Percentiles rank a stretch among this genome's conserved stretches.
Conservation (phyloP, 2,888 invertebrate genomes). For the Didymodactylos carnosus region DNA sequence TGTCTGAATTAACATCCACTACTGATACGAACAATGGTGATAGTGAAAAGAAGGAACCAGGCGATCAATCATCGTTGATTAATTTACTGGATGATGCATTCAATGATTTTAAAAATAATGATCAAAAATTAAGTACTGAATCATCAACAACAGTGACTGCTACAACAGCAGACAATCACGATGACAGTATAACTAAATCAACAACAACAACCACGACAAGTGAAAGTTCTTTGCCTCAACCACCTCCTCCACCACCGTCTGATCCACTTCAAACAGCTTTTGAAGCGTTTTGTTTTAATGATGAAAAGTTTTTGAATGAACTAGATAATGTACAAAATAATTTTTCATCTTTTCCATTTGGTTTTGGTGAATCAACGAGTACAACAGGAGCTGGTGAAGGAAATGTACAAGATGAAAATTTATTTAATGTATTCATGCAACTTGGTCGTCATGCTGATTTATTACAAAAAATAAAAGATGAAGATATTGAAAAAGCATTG, state of each 20-base stretch:
- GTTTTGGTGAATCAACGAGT: background rate
- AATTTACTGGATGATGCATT: background rate
- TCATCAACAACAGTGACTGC: no score
- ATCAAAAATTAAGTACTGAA: no score
- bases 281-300: background rate
- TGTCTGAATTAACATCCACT: no score
- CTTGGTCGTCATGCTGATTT: background rate
- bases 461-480: background rate
- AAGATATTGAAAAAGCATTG: background rate
- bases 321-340: background rate
- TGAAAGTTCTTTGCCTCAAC: background rate
- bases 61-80: no score
- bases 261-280: background rate
- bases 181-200: no score
- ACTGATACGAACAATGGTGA: no score
- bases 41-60: no score
- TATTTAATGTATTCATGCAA: background rate
- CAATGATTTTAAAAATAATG: background rate
- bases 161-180: no score
- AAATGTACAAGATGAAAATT: background rate
- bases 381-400: no score
- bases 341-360: background rate
- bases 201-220: background rate
- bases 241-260: background rate
- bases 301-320: background rate